Conservation (phyloP, 2,113 vertebrate species). For the Arizona elegans region DNA sequence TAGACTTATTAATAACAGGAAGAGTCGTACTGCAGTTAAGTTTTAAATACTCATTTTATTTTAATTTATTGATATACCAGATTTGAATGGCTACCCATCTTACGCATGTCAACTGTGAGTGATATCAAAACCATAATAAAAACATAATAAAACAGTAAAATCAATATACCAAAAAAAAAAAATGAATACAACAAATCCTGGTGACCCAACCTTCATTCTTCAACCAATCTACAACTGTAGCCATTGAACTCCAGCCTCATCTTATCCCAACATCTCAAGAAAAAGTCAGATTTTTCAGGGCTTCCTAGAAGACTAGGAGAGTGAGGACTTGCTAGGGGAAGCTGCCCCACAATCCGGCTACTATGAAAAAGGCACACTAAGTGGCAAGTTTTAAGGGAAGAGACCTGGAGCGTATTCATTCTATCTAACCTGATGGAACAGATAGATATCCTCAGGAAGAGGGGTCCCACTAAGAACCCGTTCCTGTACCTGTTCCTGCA, state of each 20-base stretch:
- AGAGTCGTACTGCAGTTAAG: not conserved
- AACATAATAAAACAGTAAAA: not conserved
- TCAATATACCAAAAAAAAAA: not conserved
- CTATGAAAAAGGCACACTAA: not conserved
- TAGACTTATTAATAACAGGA: not conserved
- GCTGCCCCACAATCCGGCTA: not conserved
- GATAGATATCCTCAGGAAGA: not conserved
- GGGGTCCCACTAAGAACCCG: not conserved
- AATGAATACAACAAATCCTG: not conserved
- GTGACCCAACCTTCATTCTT: not conserved
- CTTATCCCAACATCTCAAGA: not conserved
- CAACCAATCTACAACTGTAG: not conserved
- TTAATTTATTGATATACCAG: not conserved
- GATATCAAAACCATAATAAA: not conserved
- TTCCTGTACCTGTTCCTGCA: not conserved
- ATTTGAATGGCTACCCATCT: not conserved
- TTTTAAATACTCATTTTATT: not conserved
- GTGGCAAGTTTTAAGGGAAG: not conserved
- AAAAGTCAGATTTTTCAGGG: not conserved
- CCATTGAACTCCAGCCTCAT: not conserved
- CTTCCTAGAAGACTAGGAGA: not conserved
- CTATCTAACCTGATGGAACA: not conserved
- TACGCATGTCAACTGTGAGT: not conserved
- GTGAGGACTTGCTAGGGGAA: not conserved
- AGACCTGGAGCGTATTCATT: not conserved